A percentile compares a stretch with the other conserved stretches of the same genome.
These are phyloP conservation scores for Pseudomyrmex concolor DNA, from an alignment of 1,140 invertebrate genomes.

Conservation along the genomic window DNA sequence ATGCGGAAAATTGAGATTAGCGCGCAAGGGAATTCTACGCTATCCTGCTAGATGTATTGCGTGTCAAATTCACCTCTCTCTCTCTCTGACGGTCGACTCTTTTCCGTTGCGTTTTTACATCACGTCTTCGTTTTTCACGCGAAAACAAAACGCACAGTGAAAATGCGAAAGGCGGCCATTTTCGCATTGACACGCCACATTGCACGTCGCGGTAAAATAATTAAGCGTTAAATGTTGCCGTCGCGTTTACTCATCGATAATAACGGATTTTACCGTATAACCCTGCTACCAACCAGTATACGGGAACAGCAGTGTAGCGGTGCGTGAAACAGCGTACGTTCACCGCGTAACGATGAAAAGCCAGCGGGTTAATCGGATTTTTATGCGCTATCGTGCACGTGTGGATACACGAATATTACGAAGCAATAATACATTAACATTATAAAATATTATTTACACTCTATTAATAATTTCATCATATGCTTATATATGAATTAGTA, in stretches of 20 bases:
- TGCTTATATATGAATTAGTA: conserved; percentile 16
- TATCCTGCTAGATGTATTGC: background rate
- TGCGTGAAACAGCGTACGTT: conserved; percentile 49
- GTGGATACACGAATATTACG: conserved; percentile 34
- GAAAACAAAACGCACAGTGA: background rate
- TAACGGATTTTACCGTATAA: conserved; percentile 53
- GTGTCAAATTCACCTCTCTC: background rate
- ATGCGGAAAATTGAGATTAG: conserved; percentile 18
- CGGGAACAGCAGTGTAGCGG: conserved; percentile 29
- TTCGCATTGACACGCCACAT: conserved; percentile 43
- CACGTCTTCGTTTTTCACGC: background rate
- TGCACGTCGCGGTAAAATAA: conserved; percentile 53
- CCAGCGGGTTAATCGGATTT: conserved; percentile 53
- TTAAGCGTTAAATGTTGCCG: conserved; percentile 56
- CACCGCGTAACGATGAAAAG: conserved; percentile 54
- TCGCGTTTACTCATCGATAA: conserved; percentile 53
- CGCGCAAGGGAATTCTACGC: background rate
- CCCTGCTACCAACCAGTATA: conserved; percentile 36
- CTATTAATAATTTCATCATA: background rate
- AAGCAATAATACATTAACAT: conserved; percentile 42
- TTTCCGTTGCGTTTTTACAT: conserved; percentile 3
- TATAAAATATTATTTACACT: conserved; percentile 43
- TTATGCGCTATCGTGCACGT: conserved; percentile 54
- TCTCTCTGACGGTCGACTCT: background rate
- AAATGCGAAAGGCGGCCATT: conserved; percentile 35